Conservation (phyloP, 2,113 vertebrate species). For the Blennius ocellaris region DNA sequence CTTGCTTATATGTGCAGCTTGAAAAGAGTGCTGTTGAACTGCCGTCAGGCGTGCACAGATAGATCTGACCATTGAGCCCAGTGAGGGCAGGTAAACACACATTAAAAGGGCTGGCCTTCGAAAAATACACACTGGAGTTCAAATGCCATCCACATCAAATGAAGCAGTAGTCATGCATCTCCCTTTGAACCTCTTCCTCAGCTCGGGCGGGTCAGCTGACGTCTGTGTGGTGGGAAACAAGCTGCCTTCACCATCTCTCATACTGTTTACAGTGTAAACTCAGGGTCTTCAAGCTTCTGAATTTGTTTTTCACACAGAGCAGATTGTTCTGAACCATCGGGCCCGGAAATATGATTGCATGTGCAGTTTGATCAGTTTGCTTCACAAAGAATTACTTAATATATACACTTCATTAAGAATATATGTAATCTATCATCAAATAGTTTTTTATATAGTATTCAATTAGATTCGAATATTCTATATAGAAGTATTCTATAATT, state of each 20-base stretch:
- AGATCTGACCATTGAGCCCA: constrained; percentile 39
- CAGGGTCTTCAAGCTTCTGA: not conserved
- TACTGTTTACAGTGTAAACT: constrained; percentile 24
- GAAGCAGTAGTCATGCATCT: constrained; percentile 45
- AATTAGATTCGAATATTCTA: too few relatives aligned
- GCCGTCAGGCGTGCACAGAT: constrained; percentile 31
- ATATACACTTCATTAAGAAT: too few relatives aligned
- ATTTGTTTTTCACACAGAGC: too few relatives aligned
- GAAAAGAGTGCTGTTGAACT: constrained; percentile 35
- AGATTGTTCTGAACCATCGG: too few relatives aligned
- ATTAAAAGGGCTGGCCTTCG: constrained; percentile 68
- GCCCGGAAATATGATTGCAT: too few relatives aligned
- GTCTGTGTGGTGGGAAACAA: too few relatives aligned
- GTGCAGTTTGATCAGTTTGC: too few relatives aligned
- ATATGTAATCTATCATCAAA: too few relatives aligned
- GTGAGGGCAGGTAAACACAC: constrained; percentile 67
- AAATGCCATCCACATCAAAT: constrained; percentile 79
- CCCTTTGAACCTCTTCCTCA: constrained; percentile 63
- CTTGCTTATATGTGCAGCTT: not conserved
- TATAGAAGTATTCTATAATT: too few relatives aligned
- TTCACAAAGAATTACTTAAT: too few relatives aligned
- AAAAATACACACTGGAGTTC: constrained; percentile 65
- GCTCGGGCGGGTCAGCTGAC: constrained; percentile 41
- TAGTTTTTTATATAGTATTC: too few relatives aligned
- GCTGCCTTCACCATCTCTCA: not conserved